Percentiles rank a stretch among this genome's conserved stretches.
These are phyloP conservation scores for Halocynthia aurantium DNA, from an alignment of 23 tunicate genomes.

Conservation along the genomic window DNA sequence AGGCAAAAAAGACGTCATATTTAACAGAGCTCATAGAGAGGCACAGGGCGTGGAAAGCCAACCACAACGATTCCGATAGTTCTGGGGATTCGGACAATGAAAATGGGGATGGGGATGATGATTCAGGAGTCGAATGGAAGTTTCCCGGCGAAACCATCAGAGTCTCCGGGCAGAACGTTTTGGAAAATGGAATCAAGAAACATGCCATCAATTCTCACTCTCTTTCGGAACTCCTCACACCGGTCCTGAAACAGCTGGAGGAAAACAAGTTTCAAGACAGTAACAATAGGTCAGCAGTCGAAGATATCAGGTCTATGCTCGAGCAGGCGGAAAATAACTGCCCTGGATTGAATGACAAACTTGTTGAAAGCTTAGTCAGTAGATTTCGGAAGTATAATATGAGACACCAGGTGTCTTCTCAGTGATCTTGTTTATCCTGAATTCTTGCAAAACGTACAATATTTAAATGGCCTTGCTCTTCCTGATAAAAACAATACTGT, in stretches of 20 bases:
- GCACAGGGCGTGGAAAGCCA: slow-evolving; percentile 39
- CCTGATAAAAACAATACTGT: too few relatives aligned
- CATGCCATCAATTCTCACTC: slow-evolving; percentile 36
- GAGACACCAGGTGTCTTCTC: too few relatives aligned
- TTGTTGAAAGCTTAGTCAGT: slow-evolving; percentile 63
- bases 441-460: too few relatives aligned
- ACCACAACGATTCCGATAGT: slow-evolving; percentile 74
- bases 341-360: slow-evolving; percentile 82
- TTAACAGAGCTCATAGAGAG: slow-evolving; percentile 80
- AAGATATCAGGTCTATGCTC: slow-evolving; percentile 46
- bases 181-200: slow-evolving; percentile 31
- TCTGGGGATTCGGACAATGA: slow-evolving; percentile 65
- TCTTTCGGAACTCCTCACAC: slow-evolving; percentile 49
- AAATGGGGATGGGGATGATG: slow-evolving; percentile 20
- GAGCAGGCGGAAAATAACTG: slow-evolving; percentile 57
- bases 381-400: slow-evolving; percentile 64
- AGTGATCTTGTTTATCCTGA: too few relatives aligned
- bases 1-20: slow-evolving; percentile 88
- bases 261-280: slow-evolving; percentile 86
- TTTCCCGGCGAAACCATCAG: slow-evolving; percentile 50
- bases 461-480: too few relatives aligned
- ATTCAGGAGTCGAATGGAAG: slow-evolving; percentile 32
- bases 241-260: slow-evolving; percentile 73
- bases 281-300: slow-evolving; percentile 52
- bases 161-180: slow-evolving; percentile 25